Conservation (phyloP, 2,113 vertebrate species). For the Coptodon bakossiorum region DNA sequence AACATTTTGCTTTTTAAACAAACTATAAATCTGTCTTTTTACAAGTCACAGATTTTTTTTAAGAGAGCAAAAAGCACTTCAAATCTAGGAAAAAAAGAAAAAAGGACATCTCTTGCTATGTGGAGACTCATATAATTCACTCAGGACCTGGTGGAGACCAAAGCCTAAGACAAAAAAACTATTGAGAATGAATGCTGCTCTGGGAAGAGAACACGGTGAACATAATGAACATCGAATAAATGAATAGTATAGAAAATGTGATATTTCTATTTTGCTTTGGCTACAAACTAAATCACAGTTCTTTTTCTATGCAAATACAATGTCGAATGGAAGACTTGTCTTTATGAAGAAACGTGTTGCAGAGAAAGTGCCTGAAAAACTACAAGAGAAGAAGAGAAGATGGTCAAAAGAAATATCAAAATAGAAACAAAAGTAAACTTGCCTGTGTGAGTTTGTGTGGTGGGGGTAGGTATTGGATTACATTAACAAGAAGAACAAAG, state of each 20-base stretch:
- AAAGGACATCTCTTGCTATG: neutral
- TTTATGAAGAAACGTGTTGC: neutral
- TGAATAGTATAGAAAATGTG: neutral
- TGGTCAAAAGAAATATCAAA: neutral
- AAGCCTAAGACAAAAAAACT: neutral
- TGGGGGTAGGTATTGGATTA: neutral
- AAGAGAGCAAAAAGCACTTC: neutral
- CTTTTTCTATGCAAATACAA: neutral
- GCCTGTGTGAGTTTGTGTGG: neutral
- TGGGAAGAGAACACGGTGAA: neutral
- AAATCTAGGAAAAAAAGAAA: neutral
- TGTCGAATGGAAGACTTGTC: neutral
- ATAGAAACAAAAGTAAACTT: slow-evolving; percentile 8
- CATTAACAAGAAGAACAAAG: slow-evolving; percentile 37
- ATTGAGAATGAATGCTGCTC: neutral
- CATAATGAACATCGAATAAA: neutral
- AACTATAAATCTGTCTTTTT: neutral
- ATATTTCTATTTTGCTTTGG: neutral
- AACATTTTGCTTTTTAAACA: neutral
- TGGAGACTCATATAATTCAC: neutral
- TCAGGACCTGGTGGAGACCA: neutral
- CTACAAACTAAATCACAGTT: neutral
- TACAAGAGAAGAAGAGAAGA: neutral
- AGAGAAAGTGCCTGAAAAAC: neutral
- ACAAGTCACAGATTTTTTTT: neutral